Base-by-base conservation (phyloP, 2,113 vertebrate species). In the Eidolon helvum region DNA sequence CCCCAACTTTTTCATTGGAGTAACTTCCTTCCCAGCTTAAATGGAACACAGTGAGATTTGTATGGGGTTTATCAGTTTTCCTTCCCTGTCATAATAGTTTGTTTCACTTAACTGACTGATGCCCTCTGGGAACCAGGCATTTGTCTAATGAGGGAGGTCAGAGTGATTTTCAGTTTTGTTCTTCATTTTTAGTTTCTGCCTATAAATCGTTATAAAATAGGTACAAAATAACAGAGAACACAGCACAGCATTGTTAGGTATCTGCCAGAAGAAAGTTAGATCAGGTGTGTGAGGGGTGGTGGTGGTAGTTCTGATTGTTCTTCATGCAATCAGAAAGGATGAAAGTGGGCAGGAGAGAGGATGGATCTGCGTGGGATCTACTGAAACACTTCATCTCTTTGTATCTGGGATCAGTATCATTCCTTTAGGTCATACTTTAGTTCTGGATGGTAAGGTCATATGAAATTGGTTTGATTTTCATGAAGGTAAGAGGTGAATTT, bases 21-120 rank as follows among this genome's bases (percentile, higher is more conserved):
- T 97, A 65, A 65, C 50, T 96, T 69, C 69, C 65, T 91, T 90
- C 35, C 66, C 7, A 7, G 63, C 0, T 71, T 87, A 90, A 97
- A 68, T 87, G 87, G 91, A 95, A 40, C 69, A 95, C 50, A 91
- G 78, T 85, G 84, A 96, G 83, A 95, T 96, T 85, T 98, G 80
- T 95, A 63, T 66, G 28, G 38, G 53, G 26, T 94, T 95, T 92
- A 78, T 95, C 94, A 2, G 26, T 90, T 94, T 83, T 89, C 89
- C 33, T 88, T 93, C 57, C 45, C 35, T 53, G 18, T 92, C 94
- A 66, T 1, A 96, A 65, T 95, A 86, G 77, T 97, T 87, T 96
- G 9, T 98, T 98, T 97, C 38, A 83, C 63, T 92, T 94, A 95
- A 92, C 40, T 78, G 75, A 91, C 28, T 95, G 82, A 83, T 95